Percentiles rank a stretch among this genome's conserved stretches.
Conservation (phyloP, 2,888 invertebrate species). For the Hydriomena furcata region DNA sequence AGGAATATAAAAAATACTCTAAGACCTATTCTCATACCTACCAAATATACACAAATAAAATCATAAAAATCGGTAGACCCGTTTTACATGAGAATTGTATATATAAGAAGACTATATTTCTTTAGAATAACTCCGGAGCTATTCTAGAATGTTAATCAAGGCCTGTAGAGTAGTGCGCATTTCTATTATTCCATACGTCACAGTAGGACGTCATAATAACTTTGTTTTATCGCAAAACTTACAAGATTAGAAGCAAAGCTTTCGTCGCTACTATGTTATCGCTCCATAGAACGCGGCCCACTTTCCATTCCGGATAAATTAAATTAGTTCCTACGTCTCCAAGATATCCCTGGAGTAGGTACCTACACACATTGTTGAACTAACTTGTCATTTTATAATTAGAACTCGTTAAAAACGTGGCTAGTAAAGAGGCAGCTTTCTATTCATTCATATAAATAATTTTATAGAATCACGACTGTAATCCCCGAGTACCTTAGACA, state of each 20-base stretch:
- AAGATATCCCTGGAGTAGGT: constrained; percentile 13
- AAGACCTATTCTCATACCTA: too few species aligned
- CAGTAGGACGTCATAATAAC: constrained; percentile 17
- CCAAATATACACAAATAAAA: too few species aligned
- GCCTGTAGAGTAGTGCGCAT: not conserved
- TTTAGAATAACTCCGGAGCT: too few species aligned
- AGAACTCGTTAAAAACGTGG: not conserved
- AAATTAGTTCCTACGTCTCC: constrained; percentile 41
- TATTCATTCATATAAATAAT: too few species aligned
- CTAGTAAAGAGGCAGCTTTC: too few species aligned
- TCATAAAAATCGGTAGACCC: too few species aligned
- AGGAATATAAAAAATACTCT: too few species aligned
- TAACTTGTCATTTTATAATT: constrained; percentile 24
- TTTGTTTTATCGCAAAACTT: constrained; percentile 31
- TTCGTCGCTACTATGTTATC: constrained; percentile 41
- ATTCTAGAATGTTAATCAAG: too few species aligned
- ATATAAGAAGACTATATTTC: too few species aligned
- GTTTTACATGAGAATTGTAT: too few species aligned
- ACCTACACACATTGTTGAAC: constrained; percentile 10
- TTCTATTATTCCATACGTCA: constrained; percentile 12
- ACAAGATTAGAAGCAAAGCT: constrained; percentile 33
- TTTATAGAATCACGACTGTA: too few species aligned
- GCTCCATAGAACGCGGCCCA: constrained; percentile 43
- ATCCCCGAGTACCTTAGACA: too few species aligned
- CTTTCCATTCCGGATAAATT: constrained; percentile 45